Base-by-base conservation (phyloP, 2,797 vertebrate genomes). In the Alectoris magna region DNA sequence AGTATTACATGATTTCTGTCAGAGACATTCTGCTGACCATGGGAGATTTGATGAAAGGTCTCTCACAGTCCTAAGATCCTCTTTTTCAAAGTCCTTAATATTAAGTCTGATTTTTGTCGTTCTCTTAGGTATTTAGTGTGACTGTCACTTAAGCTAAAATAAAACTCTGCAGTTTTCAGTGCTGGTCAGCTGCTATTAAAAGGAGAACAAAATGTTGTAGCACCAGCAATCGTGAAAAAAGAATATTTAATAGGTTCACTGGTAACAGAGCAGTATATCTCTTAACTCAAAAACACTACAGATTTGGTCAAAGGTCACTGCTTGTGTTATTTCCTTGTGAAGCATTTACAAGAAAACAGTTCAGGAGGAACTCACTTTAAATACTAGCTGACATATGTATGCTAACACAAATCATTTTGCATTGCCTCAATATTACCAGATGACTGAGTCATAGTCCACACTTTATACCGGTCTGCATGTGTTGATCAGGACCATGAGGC, bases 311-410 rank as follows among this genome's bases (percentile, higher is more conserved):
- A 36, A 58, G 26, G 21, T 62, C 41, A 87, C 13, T 34, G 26
- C 6, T 66, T 62, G 2, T 41, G 5, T 76, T 27, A 53, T n/a
- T 70, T 8, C 22, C 34, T 69, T 15, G 64, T 81, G 15, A 41
- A 0, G 0, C 6, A 39, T 53, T 82, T 70, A 67, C 15, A 6
- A 63, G 26, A 44, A n/a, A 78, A 79, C 59, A 70, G 29, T 3
- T 44, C n/a, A 56, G 15, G 22, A 84, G 12, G 51, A 63, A 31
- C 16, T 78, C 27, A 14, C 10, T 75, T 73, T 86, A 11, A 81
- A 73, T 15, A 78, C 2, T 16, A 44, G 8, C 16, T 73, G 43
- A 67, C 0, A 0, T 23, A 51, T 4, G 5, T 58, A 8, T 17
- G 82, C 64, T 84, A 67, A 66, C 39, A 73, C 9, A 72, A 90